Conservation (phyloP, 35 echinoderm and acorn worm species). For the Holothuria glaberrima region DNA sequence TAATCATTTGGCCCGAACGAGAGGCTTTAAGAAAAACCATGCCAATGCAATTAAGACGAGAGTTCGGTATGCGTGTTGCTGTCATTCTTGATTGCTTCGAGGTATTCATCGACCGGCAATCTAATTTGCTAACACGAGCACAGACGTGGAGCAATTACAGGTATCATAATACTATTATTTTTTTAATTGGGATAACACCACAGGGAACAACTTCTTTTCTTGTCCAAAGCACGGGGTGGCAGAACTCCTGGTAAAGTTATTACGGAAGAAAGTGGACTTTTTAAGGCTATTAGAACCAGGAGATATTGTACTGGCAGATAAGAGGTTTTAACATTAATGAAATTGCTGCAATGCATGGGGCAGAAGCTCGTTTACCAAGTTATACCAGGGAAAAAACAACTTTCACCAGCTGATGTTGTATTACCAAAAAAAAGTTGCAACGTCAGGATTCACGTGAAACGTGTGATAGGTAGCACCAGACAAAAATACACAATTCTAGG, state of each 20-base stretch:
- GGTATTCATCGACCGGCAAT: slow-evolving; percentile 65
- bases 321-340: slow-evolving; percentile 45
- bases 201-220: slow-evolving; percentile 3
- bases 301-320: slow-evolving; percentile 41
- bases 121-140: slow-evolving; percentile 52
- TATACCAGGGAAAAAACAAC: slow-evolving; percentile 12
- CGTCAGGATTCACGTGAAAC: slow-evolving; percentile 34
- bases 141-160: slow-evolving; percentile 65
- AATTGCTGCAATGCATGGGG: not conserved
- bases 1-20: slow-evolving; percentile 65
- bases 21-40: slow-evolving; percentile 43
- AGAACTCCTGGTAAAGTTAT: slow-evolving; percentile 49
- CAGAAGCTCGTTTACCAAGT: not conserved
- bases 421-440: slow-evolving; percentile 5
- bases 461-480: slow-evolving; percentile 56
- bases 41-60: slow-evolving; percentile 57
- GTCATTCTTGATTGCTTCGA: slow-evolving; percentile 73
- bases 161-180: slow-evolving; percentile 70
- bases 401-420: slow-evolving; percentile 29
- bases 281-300: slow-evolving; percentile 7
- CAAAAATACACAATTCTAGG: slow-evolving; percentile 34
- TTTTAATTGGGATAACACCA: slow-evolving; percentile 57
- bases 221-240: slow-evolving; percentile 53
- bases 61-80: slow-evolving; percentile 48
- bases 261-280: slow-evolving; percentile 35